Conservation (phyloP, 2,797 vertebrate genomes). For the Alca torda region DNA sequence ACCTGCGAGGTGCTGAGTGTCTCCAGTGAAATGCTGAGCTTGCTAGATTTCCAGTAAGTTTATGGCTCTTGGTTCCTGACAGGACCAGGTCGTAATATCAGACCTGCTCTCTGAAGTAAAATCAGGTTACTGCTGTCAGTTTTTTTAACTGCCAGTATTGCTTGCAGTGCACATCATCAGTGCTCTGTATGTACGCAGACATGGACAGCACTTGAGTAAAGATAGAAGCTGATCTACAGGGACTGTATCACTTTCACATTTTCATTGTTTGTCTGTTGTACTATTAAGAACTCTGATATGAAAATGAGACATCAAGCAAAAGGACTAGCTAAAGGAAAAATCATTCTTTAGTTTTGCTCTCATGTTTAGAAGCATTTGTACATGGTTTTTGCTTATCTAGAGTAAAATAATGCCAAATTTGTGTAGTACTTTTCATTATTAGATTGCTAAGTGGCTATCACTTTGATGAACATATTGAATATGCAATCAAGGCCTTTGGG, state of each 20-base stretch:
- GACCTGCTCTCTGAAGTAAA: conserved; percentile 6
- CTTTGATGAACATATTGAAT: neutral
- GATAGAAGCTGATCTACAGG: neutral
- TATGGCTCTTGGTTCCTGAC: neutral
- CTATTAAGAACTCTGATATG: conserved; percentile 12
- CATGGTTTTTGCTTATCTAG: neutral
- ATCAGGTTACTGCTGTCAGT: neutral
- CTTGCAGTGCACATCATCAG: neutral
- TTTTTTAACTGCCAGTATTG: neutral
- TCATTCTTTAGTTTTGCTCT: neutral
- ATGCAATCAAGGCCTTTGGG: neutral
- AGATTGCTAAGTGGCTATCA: neutral
- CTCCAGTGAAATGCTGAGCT: conserved; percentile 9
- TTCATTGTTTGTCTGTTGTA: neutral
- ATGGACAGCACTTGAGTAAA: neutral
- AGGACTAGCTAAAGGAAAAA: neutral
- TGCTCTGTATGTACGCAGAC: neutral
- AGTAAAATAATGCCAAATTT: neutral
- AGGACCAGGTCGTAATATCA: conserved; percentile 21
- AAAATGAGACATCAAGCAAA: conserved; percentile 22
- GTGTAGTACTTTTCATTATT: neutral
- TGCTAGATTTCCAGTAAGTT: conserved; percentile 17
- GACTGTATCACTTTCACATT: neutral
- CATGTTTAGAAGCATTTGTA: neutral
- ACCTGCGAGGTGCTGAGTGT: conserved; percentile 37